phyloP scores from a whole-genome alignment of 2,113 vertebrate genomes.

The Mungos mungo region DNA sequence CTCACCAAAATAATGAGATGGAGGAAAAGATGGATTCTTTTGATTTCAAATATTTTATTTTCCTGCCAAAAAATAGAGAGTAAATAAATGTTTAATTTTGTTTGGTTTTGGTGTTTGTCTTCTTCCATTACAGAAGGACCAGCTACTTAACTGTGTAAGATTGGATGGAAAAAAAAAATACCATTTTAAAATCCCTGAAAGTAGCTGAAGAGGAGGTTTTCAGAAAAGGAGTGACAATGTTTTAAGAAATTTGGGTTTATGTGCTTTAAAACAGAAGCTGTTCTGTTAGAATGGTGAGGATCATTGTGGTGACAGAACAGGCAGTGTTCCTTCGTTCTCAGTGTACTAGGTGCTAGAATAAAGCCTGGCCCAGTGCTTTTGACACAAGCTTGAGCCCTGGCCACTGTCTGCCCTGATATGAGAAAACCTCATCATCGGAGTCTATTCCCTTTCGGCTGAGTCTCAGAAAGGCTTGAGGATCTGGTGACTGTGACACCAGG shows the following conservation, averaged over 20 bases:
- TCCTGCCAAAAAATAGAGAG: not conserved
- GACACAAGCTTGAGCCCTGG: not conserved
- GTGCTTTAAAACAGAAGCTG: not conserved
- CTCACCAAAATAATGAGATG: not conserved
- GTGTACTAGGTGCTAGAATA: not conserved
- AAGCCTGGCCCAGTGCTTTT: not conserved
- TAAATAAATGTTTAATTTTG: not conserved
- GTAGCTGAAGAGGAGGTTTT: not conserved
- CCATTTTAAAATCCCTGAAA: not conserved
- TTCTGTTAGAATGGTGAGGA: not conserved
- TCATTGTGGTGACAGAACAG: not conserved
- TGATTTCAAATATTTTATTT: not conserved
- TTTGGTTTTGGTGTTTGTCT: not conserved
- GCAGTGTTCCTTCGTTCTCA: not conserved
- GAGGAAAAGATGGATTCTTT: not conserved
- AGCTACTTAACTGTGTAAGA: not conserved
- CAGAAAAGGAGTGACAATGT: not conserved
- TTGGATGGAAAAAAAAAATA: not conserved
- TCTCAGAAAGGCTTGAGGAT: not conserved
- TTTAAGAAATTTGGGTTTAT: not conserved
- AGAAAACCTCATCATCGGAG: not conserved
- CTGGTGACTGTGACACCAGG: not conserved
- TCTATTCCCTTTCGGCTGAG: not conserved
- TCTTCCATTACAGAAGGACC: not conserved
- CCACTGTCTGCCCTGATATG: accelerated